Base-by-base conservation (phyloP, 2,797 vertebrate genomes). In the Lepilemur ruficaudatus region DNA sequence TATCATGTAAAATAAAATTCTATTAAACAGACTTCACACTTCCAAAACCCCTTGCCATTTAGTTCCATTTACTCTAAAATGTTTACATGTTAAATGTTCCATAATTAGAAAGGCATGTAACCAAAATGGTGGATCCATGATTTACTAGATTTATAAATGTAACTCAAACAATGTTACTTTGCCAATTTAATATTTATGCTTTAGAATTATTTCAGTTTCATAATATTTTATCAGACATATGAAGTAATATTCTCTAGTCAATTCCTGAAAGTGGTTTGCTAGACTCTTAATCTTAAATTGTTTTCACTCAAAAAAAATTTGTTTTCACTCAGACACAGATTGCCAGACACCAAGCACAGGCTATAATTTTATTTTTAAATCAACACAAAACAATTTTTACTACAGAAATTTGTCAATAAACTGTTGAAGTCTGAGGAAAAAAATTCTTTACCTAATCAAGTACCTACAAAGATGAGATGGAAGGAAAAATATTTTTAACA, bases 201-300 rank as follows among this genome's bases (percentile, higher is more conserved):
- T 90, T 61, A 87, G 25, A 78, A 75, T 89, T 92, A 73, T n/a
- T 84, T 92, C 14, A 1, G 8, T 80, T 89, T 92, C 46, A 93
- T 82, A 79, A n/a, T 93, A 89, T 87, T 91, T 97, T 85, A 76
- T 83, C 83, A 89, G 32, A 72, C 0, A 86, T 86, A 59, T 91
- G 52, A 95, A 94, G 9, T 80, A 82, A 89, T 69, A 17, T 69
- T 91, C 30, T 76, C 50, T 76, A 76, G 10, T 84, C 38, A 96
- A 41, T 87, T 92, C 25, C 65, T 67, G 13, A 79, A 73, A 86
- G 28, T 89, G 3, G 5, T 79, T 83, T 93, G 9, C n/a, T 93
- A 61, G 23, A 69, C 72, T 87, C 63, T 92, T 80, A 87, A 72
- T 76, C 93, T 95, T 92, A 96, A 96, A 89, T 96, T 87, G 46